Evolutionary conservation across 2,797 vertebrate genomes (phyloP).

Genomic region (Lagocephalus sceleratus): DNA sequence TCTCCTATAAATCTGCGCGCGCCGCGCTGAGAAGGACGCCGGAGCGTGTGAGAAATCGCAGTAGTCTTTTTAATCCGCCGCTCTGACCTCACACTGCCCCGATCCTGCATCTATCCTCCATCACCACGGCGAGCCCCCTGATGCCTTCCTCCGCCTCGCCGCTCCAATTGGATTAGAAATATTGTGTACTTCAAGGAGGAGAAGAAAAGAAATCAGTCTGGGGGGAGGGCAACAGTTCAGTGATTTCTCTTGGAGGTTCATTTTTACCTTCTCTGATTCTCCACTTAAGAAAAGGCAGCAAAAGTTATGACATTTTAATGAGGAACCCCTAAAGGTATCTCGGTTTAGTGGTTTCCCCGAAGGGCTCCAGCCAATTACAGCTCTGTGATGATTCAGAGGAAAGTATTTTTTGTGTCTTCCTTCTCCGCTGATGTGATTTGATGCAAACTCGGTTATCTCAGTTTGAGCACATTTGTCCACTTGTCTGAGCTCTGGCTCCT

Average conservation of each 20-base stretch:
- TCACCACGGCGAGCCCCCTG: conserved; percentile 5
- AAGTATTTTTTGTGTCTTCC: too few species aligned
- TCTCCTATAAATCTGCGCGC: conserved; percentile 19
- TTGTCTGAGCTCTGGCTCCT: too few species aligned
- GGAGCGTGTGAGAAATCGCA: conserved; percentile 20
- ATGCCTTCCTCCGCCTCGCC: conserved; percentile 9
- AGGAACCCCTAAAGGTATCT: conserved; percentile 25
- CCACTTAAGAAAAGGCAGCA: conserved; percentile 22
- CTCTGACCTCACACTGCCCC: conserved; percentile 33
- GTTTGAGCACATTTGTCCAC: too few species aligned
- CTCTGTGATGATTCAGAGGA: too few species aligned
- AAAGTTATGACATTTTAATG: conserved; percentile 45
- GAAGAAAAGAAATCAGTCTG: background rate
- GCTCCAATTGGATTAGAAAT: conserved; percentile 5
- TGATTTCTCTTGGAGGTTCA: too few species aligned
- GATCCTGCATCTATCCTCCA: conserved; percentile 35
- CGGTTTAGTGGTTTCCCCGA: too few species aligned
- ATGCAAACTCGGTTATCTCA: too few species aligned
- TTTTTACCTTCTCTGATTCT: background rate
- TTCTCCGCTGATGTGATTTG: too few species aligned
- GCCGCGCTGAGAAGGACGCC: conserved; percentile 22
- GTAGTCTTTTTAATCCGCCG: conserved; percentile 38
- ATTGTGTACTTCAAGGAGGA: background rate
- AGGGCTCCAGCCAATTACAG: too few species aligned
- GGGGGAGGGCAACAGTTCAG: too few species aligned